Base-by-base conservation (phyloP, 2,888 invertebrate genomes). In the Agriotes lineatus region DNA sequence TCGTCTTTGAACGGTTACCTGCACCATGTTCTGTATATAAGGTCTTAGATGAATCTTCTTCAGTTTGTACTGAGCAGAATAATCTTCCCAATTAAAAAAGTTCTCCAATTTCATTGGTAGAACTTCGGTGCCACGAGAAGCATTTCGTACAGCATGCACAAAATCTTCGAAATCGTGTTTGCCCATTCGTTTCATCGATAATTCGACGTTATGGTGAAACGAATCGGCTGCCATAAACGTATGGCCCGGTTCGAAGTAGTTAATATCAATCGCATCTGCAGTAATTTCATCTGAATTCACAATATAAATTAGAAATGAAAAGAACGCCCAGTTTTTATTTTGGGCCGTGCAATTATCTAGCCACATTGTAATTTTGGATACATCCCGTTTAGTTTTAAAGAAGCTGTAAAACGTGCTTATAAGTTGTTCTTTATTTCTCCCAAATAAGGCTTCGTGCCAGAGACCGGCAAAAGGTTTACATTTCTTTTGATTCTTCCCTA, bases 221-320 rank as follows among this genome's bases (percentile, higher is more conserved):
- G 70, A 70, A 48, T 76, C 76, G 60, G 67, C 44, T 18, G 69
- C 65, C 74, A 76, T 75, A 54, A 76, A 75, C n/a, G 76, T 76
- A 54, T 76, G 75, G 3, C 77, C 76, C 3, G 74, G 74, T 64
- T 74, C 73, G 45, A 76, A 74, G 33, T 54, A 68, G 20, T 68
- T 39, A 6, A 76, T 50, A 14, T 16, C 63, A 33, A 75, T 72
- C 18, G 66, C 66, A 25, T 72, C 35, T 35, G 70, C 68, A 33
- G 64, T 35, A 56, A 74, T 73, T n/a, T 61, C 48, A 30, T 71
- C 61, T 48, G 71, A 71, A 60, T 76, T 76, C 0, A 77, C 64
- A 3, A 25, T 25, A 7, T 25, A 25, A 25, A 25, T 60, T 0
- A 75, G 58, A 52, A 74, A 54, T 4, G 66, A 73, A 65, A 62